Evolutionary conservation across 2,113 vertebrate genomes (phyloP), one percentile per base, ranked within the genome.

Genomic region (Indri indri): DNA sequence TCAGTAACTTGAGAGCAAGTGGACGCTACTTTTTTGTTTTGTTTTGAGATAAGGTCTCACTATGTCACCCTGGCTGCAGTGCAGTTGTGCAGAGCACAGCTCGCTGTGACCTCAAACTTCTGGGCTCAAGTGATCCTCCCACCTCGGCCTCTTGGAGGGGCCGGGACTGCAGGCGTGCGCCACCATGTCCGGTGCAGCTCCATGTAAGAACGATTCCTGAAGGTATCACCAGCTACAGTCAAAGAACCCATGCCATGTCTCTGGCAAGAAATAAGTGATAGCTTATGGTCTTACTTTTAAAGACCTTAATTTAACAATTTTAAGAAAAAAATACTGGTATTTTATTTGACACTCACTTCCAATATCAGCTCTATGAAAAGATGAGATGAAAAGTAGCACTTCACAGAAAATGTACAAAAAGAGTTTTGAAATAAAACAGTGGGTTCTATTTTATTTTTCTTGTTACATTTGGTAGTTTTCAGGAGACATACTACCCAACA

Each of bases 381-480:
- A 66, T 52, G 27, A 95, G 25, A 68, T 83, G 42, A 68, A 92
- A 92, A 37, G 52, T 37, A 96, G 16, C 3, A 61, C 10, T 94
- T 65, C 6, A 61, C 37, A 71, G 30, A 68, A 87, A 63, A 74
- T 80, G 2, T 50, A 90, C 83, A 90, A 77, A 32, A 10, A 79
- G 1, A 22, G 13, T 37, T 89, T 94, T 83, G 66, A 92, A 71
- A 65, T 32, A 66, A 94, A 74, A 16, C 13, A 37, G 16, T 14
- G 22, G 4, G 8, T 80, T 59, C 71, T 65, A 5, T 47, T 57
- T 88, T 42, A 82, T 61, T 66, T 94, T 89, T 16, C 23, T 50
- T 85, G 83, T 93, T 68, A 54, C 54, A 32, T 83, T 32, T 90
- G 27, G 22, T 89, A 68, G 7, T 89, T 96, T 91, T 93, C 61